A percentile compares a stretch with the other conserved stretches of the same genome.
phyloP scores from a whole-genome alignment of 2,797 vertebrate genomes.

The Gouania willdenowi region DNA sequence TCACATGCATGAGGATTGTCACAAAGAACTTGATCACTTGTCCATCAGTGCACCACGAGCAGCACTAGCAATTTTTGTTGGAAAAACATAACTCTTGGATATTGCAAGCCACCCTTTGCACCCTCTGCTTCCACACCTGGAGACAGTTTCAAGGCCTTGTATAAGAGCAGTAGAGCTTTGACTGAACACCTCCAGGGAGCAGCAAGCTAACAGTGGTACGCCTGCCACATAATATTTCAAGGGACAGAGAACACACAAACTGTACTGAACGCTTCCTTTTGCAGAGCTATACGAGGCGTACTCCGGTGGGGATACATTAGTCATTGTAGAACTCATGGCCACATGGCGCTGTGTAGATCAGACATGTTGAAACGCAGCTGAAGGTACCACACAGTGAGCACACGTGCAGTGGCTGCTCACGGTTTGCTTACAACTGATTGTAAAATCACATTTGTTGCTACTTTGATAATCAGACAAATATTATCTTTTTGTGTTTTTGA shows the following conservation, averaged over 20 bases:
- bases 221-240: slow-evolving; percentile 58
- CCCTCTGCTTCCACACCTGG: slow-evolving; percentile 22
- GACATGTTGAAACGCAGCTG: slow-evolving; percentile 23
- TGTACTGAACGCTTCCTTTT: slow-evolving; percentile 16
- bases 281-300: slow-evolving; percentile 35
- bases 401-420: slow-evolving; percentile 17
- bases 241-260: slow-evolving; percentile 50
- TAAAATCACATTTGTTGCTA: slow-evolving; percentile 39
- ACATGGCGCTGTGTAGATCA: slow-evolving; percentile 35
- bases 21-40: slow-evolving; percentile 42
- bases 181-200: slow-evolving; percentile 53
- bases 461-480: slow-evolving; percentile 17
- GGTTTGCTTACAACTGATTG: slow-evolving; percentile 29
- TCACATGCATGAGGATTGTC: slow-evolving; percentile 39
- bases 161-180: slow-evolving; percentile 43
- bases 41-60: slow-evolving; percentile 50
- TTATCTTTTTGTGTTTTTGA: no score
- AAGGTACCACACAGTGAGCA: slow-evolving; percentile 31
- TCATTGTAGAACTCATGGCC: slow-evolving; percentile 21
- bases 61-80: slow-evolving; percentile 38
- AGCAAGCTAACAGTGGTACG: slow-evolving; percentile 42
- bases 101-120: slow-evolving; percentile 33
- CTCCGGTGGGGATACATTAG: slow-evolving; percentile 51
- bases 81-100: slow-evolving; percentile 62
- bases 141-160: slow-evolving; percentile 46